Conservation (phyloP, 2,888 invertebrate species). For the Loripinus fragilis region DNA sequence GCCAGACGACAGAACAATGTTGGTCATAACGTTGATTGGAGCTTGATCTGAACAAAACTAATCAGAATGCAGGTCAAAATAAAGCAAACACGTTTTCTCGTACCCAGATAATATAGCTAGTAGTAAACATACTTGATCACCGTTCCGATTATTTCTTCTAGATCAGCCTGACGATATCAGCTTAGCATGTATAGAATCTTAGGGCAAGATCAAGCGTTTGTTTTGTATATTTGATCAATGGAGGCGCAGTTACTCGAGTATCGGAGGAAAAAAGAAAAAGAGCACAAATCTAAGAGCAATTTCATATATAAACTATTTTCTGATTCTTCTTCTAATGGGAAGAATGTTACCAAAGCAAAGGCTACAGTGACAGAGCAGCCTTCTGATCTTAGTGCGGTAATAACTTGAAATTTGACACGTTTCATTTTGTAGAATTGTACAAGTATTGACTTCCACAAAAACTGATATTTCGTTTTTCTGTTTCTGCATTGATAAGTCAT, state of each 20-base stretch:
- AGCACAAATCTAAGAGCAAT: conserved; percentile 42
- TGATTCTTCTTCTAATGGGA: not conserved
- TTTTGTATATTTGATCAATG: conserved; percentile 51
- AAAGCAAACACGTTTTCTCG: too few species aligned
- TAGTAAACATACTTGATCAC: too few species aligned
- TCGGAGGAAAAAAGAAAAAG: conserved; percentile 65
- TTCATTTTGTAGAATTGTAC: too few species aligned
- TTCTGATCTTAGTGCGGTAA: too few species aligned
- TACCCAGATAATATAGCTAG: too few species aligned
- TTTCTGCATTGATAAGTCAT: too few species aligned
- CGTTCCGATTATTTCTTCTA: too few species aligned
- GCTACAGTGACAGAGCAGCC: not conserved
- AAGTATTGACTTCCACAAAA: too few species aligned
- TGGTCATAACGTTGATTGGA: not conserved
- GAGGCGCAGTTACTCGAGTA: conserved; percentile 73
- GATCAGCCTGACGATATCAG: not conserved
- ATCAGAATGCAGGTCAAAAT: too few species aligned
- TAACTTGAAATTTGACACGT: too few species aligned
- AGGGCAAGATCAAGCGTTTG: not conserved
- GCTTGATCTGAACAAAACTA: too few species aligned
- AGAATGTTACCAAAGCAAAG: not conserved
- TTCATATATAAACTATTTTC: conserved; percentile 20
- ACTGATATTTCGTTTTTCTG: too few species aligned
- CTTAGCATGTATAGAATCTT: not conserved
- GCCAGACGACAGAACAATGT: not conserved